Evolutionary conservation across 2,113 vertebrate genomes (phyloP).

Genomic region (Neodon shergylaensis): DNA sequence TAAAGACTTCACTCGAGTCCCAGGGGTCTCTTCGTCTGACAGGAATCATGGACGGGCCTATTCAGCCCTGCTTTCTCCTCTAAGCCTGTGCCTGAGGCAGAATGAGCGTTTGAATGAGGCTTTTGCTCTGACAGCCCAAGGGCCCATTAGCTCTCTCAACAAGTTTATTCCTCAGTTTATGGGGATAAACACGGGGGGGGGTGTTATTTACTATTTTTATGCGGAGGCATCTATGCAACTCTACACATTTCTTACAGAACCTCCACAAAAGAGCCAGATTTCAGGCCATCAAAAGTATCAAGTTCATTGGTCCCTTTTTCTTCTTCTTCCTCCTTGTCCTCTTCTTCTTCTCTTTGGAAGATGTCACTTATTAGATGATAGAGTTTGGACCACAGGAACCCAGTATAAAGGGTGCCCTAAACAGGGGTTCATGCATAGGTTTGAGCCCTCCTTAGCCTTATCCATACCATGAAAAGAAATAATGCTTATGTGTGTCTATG

Average conservation of each 20-base stretch:
- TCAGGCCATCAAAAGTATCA: background rate
- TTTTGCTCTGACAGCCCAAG: background rate
- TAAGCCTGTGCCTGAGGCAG: background rate
- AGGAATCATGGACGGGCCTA: background rate
- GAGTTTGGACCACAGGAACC: background rate
- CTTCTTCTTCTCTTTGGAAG: background rate
- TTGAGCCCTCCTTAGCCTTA: background rate
- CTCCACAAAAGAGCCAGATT: background rate
- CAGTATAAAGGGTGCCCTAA: background rate
- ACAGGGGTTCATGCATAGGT: background rate
- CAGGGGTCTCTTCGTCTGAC: background rate
- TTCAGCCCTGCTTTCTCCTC: background rate
- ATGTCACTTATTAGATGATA: background rate
- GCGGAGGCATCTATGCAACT: fast-evolving
- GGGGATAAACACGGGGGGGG: background rate
- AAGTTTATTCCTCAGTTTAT: background rate
- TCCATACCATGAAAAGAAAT: background rate
- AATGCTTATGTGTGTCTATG: background rate
- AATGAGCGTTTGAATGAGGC: background rate
- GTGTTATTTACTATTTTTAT: background rate
- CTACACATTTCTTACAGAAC: background rate
- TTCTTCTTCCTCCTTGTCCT: background rate
- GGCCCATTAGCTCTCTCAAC: background rate
- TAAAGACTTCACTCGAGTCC: background rate
- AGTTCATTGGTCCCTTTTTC: background rate